phyloP scores from a whole-genome alignment of 2,888 invertebrate genomes.

The Corythucha ciliata region DNA sequence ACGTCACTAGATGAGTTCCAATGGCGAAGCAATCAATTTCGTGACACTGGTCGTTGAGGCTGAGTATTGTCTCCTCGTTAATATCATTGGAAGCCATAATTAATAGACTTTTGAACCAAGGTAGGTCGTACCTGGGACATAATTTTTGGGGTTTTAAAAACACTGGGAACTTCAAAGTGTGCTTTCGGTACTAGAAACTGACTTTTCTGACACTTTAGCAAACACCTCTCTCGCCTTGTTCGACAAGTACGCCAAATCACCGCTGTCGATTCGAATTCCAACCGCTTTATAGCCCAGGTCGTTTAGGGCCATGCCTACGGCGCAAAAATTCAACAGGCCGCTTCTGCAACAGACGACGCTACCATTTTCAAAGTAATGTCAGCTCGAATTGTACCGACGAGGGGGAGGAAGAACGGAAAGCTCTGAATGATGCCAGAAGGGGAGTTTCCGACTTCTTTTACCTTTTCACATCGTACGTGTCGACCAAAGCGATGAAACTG shows the following conservation, averaged over 20 bases:
- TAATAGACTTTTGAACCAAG: constrained; percentile 76
- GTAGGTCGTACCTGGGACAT: constrained; percentile 55
- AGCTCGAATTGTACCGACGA: too few species aligned
- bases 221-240: constrained; percentile 76
- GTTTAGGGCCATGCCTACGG: constrained; percentile 84
- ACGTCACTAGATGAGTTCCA: constrained; percentile 96
- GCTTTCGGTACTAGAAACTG: constrained; percentile 33
- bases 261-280: constrained; percentile 93
- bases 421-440: too few species aligned
- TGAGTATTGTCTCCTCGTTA: constrained; percentile 95
- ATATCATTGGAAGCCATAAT: constrained; percentile 98
- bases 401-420: too few species aligned
- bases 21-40: constrained; percentile 96
- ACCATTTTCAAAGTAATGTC: too few species aligned
- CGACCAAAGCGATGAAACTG: constrained; percentile 90
- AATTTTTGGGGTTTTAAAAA: too few species aligned
- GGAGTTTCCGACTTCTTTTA: too few species aligned
- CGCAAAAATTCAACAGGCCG: constrained; percentile 94
- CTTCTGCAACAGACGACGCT: constrained; percentile 56
- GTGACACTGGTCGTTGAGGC: constrained; percentile 93
- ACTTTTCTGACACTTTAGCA: constrained; percentile 59
- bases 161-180: neutral
- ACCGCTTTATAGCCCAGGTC: constrained; percentile 82
- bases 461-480: constrained; percentile 99
- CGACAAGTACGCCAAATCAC: constrained; percentile 92